These are phyloP conservation scores for Cydia fagiglandana DNA, from an alignment of 1,140 invertebrate species.

Conservation along the genomic window DNA sequence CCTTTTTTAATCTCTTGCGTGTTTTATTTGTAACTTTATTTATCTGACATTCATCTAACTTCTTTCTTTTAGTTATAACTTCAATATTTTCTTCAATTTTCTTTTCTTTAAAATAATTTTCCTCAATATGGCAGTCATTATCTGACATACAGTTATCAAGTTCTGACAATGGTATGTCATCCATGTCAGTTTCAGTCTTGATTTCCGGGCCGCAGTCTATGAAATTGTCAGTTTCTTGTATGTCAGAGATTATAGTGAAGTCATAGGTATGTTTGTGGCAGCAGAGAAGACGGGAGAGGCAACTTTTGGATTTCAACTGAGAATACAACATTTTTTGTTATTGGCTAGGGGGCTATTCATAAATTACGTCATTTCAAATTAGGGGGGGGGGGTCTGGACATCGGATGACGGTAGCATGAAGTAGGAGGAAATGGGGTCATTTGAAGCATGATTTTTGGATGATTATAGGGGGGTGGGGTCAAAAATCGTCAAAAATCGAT, in stretches of 20 bases:
- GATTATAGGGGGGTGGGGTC: too few relatives aligned
- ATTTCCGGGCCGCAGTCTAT: constrained; percentile 52
- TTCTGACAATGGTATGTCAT: constrained; percentile 55
- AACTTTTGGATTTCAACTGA: neutral
- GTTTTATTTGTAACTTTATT: constrained; percentile 34
- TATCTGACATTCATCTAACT: constrained; percentile 17
- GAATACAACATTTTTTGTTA: too few relatives aligned
- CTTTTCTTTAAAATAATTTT: constrained; percentile 28
- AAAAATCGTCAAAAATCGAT: too few relatives aligned
- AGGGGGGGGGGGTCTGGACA: too few relatives aligned
- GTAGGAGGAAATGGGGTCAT: too few relatives aligned
- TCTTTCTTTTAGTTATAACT: constrained; percentile 34
- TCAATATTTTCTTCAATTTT: constrained; percentile 2
- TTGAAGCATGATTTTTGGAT: too few relatives aligned
- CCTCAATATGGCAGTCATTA: constrained; percentile 18
- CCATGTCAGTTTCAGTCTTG: constrained; percentile 51
- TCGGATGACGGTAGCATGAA: too few relatives aligned
- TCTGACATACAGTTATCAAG: constrained; percentile 37
- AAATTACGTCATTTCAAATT: too few relatives aligned
- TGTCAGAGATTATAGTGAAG: neutral
- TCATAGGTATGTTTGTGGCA: neutral
- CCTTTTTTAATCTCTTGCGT: neutral
- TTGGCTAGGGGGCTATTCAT: too few relatives aligned
- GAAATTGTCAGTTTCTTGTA: constrained; percentile 43
- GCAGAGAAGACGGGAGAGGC: neutral